A percentile compares a stretch with the other conserved stretches of the same genome.
These are phyloP conservation scores for Dendrophyllia cribrosa DNA, from an alignment of 64 coral and sea anemone species.

Conservation along the genomic window DNA sequence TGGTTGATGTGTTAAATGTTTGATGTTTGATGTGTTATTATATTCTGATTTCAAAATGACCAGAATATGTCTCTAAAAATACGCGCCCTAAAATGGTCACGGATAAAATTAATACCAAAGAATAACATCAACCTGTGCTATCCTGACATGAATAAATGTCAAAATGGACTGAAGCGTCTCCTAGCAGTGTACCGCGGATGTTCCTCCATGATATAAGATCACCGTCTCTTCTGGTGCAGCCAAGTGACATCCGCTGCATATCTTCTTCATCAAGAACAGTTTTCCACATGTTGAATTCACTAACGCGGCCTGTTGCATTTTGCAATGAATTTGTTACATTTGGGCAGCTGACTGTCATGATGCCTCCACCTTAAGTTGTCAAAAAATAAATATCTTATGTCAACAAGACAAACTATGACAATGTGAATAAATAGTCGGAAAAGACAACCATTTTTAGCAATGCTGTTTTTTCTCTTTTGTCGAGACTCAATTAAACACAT, in stretches of 20 bases:
- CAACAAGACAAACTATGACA: not conserved
- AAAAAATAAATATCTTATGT: not conserved
- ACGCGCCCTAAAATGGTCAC: too few species aligned
- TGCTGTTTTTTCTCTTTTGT: too few species aligned
- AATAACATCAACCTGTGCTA: not conserved
- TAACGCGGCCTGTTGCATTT: not conserved
- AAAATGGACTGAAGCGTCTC: not conserved
- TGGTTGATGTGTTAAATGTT: too few species aligned
- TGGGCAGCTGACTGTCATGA: not conserved
- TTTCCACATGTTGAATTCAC: conserved; percentile 67
- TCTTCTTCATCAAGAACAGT: conserved; percentile 48
- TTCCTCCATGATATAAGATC: conserved; percentile 47
- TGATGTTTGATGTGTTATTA: too few species aligned
- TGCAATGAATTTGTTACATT: not conserved
- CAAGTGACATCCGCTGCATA: conserved; percentile 61
- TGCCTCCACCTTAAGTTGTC: not conserved
- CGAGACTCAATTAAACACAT: too few species aligned
- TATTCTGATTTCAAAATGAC: too few species aligned
- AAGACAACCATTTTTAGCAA: too few species aligned
- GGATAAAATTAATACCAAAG: too few species aligned
- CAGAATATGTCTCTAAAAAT: too few species aligned
- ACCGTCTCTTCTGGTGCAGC: conserved; percentile 43
- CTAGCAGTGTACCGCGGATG: not conserved
- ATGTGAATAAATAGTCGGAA: too few species aligned
- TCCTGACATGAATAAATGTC: conserved; percentile 5